Evolutionary conservation across 2,113 vertebrate species (phyloP).

Genomic region (Hemichromis elongatus): DNA sequence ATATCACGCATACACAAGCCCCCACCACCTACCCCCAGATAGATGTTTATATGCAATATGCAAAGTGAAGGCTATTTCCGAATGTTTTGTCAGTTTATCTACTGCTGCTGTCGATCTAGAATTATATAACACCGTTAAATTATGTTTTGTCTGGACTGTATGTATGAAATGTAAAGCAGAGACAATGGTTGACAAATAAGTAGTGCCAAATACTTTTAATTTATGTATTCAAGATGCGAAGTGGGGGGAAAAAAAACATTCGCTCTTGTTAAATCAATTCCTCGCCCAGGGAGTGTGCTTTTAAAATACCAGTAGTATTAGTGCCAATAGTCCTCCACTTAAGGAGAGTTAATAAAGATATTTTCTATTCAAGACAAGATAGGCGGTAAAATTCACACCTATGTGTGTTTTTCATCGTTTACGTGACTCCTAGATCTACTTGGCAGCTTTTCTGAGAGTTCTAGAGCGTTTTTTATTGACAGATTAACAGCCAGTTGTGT

Average conservation of each 20-base stretch:
- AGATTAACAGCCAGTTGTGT: conserved; percentile 71
- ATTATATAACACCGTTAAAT: conserved; percentile 29
- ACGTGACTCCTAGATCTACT: neutral
- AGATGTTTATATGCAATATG: conserved; percentile 72
- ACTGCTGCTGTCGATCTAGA: neutral
- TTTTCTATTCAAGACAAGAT: neutral
- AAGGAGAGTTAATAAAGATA: neutral
- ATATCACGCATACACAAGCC: conserved; percentile 80
- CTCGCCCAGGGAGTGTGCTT: neutral
- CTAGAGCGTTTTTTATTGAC: conserved; percentile 54
- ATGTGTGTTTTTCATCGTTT: conserved; percentile 30
- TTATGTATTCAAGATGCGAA: neutral
- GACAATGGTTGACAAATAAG: conserved; percentile 45
- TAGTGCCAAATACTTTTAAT: neutral
- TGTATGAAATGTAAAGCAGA: conserved; percentile 15
- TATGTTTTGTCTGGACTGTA: conserved; percentile 16
- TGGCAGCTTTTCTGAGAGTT: neutral
- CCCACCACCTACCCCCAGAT: neutral
- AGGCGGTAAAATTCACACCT: conserved; percentile 10
- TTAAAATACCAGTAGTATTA: conserved; percentile 18
- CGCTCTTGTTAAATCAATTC: conserved; percentile 6
- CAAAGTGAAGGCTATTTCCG: conserved; percentile 42
- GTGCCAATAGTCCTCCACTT: neutral
- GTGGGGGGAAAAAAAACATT: too few species aligned
- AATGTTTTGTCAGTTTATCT: conserved; percentile 39